Evolutionary conservation across 1,140 invertebrate species (phyloP).

Genomic region (Olivierus martensii): DNA sequence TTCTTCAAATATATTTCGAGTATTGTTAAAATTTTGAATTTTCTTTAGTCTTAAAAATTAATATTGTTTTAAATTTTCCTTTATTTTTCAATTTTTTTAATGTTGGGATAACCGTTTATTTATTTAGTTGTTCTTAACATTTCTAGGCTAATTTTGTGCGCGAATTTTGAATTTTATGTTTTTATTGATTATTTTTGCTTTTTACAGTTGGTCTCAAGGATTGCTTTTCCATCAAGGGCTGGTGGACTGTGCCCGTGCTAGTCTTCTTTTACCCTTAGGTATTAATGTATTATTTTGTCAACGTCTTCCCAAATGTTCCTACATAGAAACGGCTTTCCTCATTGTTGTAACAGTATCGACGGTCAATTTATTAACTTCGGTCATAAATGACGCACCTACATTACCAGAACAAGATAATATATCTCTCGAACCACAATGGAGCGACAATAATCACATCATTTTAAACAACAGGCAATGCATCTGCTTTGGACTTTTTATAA

Average conservation of each 20-base stretch:
- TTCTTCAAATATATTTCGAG: no score
- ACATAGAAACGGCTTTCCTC: conserved; percentile 76
- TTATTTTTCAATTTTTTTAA: not conserved
- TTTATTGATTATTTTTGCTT: not conserved
- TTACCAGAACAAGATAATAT: conserved; percentile 43
- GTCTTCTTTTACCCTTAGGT: conserved; percentile 64
- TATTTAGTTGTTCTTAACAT: not conserved
- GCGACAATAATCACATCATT: conserved; percentile 12
- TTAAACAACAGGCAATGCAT: conserved; percentile 70
- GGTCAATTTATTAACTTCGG: conserved; percentile 77
- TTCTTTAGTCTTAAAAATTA: not conserved
- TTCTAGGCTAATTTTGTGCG: not conserved
- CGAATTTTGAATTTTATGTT: not conserved
- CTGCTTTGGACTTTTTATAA: conserved; percentile 79
- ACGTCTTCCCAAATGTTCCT: conserved; percentile 67
- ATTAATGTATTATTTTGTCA: conserved; percentile 66
- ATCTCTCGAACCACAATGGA: conserved; percentile 1
- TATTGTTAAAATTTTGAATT: not conserved
- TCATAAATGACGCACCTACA: conserved; percentile 75
- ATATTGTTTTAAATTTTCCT: no score
- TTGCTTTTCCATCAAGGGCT: conserved; percentile 70
- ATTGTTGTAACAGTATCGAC: conserved; percentile 75
- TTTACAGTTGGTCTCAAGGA: conserved; percentile 58
- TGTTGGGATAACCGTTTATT: not conserved
- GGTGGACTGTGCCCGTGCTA: conserved; percentile 65